Evolutionary conservation across 2,888 invertebrate species (phyloP).

Genomic region (Campaea margaritaria): DNA sequence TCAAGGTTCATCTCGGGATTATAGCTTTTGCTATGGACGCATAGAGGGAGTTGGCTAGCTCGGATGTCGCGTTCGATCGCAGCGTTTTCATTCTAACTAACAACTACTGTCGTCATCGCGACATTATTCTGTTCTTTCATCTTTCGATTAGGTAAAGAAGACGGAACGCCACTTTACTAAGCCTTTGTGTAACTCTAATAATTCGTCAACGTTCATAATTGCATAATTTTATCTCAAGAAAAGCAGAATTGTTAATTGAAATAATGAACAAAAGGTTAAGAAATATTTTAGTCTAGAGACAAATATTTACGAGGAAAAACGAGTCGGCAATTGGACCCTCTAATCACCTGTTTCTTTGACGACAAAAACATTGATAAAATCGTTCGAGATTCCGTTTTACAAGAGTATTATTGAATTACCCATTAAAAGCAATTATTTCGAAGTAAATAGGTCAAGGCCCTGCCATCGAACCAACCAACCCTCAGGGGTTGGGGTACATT

Average conservation of each 20-base stretch:
- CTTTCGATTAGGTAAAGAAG: no score
- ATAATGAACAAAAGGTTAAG: no score
- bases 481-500: neutral
- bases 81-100: no score
- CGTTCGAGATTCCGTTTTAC: constrained; percentile 9
- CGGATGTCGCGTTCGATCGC: neutral
- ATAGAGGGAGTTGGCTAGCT: constrained; percentile 8
- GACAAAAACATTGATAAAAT: constrained; percentile 9
- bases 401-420: constrained; percentile 21
- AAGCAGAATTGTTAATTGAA: no score
- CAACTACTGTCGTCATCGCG: no score
- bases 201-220: no score
- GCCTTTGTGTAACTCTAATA: no score
- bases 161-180: no score
- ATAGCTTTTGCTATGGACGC: constrained; percentile 33
- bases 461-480: constrained; percentile 7
- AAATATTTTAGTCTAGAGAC: no score
- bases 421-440: constrained; percentile 23
- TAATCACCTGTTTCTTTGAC: neutral
- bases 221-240: no score
- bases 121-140: no score
- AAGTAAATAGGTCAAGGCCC: constrained; percentile 26
- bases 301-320: neutral
- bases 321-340: neutral
- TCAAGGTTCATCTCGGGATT: constrained; percentile 61